phyloP scores from a whole-genome alignment of 2,113 vertebrate genomes.

The Carlito syrichta region DNA sequence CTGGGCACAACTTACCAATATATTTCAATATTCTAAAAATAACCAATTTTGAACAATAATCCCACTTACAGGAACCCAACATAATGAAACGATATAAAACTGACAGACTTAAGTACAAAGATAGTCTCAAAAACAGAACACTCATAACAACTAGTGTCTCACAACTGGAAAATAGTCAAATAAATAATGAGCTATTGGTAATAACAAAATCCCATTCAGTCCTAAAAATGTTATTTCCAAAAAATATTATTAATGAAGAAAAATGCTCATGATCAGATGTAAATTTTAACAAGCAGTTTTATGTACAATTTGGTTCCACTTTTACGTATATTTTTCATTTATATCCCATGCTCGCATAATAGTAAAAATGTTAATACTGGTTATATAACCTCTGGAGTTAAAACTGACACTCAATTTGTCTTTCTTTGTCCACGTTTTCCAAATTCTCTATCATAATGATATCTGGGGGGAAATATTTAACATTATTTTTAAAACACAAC shows the following conservation, averaged over 20 bases:
- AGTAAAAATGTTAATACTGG: slow-evolving; percentile 6
- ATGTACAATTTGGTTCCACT: background rate
- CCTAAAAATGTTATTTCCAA: slow-evolving; percentile 3
- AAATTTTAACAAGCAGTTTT: background rate
- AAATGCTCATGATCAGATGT: background rate
- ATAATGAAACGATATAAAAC: slow-evolving; percentile 26
- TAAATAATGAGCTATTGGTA: background rate
- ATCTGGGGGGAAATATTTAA: background rate
- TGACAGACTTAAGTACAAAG: background rate
- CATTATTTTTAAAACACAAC: background rate
- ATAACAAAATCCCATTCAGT: background rate
- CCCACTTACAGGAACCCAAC: background rate
- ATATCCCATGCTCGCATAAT: background rate
- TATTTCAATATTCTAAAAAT: background rate
- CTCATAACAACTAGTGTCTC: slow-evolving; percentile 10
- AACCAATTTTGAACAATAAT: background rate
- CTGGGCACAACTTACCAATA: background rate
- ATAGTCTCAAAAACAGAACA: background rate
- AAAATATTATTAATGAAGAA: slow-evolving; percentile 34
- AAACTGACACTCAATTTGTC: background rate
- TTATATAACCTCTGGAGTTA: slow-evolving; percentile 1
- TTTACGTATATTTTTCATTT: background rate
- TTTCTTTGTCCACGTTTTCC: background rate
- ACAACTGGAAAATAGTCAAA: background rate
- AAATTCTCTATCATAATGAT: background rate